Evolutionary conservation across 2,797 vertebrate genomes (phyloP), one percentile per base, ranked within the genome.

Genomic region (Helicolenus hilgendorfi): DNA sequence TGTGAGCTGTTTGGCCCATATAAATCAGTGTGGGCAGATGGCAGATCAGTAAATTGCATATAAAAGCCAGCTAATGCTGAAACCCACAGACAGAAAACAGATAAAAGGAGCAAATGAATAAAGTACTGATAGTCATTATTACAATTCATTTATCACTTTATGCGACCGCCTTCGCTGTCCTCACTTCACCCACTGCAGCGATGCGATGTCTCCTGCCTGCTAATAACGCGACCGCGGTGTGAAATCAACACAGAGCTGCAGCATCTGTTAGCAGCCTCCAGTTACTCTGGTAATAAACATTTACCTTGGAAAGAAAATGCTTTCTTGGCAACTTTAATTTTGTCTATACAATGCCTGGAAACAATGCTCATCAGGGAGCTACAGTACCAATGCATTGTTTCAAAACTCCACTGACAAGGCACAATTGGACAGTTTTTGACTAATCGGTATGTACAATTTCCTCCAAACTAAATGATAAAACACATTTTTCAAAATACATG

Each of bases 21-120:
- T 69, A 82, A 77, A 80, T 81, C 74, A 75, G 56, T 58, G 83
- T 86, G 79, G 71, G 77, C 84, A 87, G 86, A 87, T 79, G 89
- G 82, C 45, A 73, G 72, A 92, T 85, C 77, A 83, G 75, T 74
- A 58, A 90, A 89, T 84, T 79, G 83, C 77, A 73, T 53, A 79
- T 77, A 79, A 89, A 81, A 73, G 67, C 20, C 73, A 62, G 75
- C 82, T 74, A 81, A 79, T 69, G 75, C 70, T 6, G n/a, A 71
- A 86, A 84, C 58, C 64, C 67, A 65, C n/a, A 65, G 67, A 82
- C 68, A 70, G 76, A 78, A 85, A 78, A 73, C 74, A 78, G 78
- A 89, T 83, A 81, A 89, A 85, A 72, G 56, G 63, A 88, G 70
- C 71, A 71, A 85, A 85, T 58, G 7, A 85, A 82, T 76, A 81